Evolutionary conservation across 2,888 invertebrate genomes (phyloP).

Genomic region (Bombyx huttoni): DNA sequence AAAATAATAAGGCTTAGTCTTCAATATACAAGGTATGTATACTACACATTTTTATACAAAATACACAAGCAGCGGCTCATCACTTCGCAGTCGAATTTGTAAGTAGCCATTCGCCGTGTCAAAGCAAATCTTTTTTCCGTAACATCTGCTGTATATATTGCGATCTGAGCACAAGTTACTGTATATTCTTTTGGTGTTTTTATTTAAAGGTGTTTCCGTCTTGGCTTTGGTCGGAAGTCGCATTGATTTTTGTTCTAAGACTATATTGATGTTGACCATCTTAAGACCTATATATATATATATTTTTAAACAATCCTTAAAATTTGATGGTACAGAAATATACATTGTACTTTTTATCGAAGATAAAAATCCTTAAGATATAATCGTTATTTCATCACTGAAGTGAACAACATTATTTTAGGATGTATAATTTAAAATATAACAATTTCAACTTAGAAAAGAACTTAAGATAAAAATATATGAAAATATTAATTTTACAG

Average conservation of each 20-base stretch:
- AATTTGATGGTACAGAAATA: too few species aligned
- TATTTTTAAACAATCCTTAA: too few species aligned
- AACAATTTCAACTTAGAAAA: neutral
- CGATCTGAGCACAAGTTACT: slow-evolving; percentile 18
- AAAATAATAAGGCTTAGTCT: slow-evolving; percentile 4
- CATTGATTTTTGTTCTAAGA: neutral
- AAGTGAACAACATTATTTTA: too few species aligned
- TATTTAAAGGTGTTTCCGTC: slow-evolving; percentile 27
- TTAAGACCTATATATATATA: too few species aligned
- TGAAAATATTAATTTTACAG: slow-evolving; percentile 36
- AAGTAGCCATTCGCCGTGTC: neutral
- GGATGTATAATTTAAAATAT: neutral
- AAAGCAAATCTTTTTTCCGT: slow-evolving; percentile 10
- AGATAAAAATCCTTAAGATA: too few species aligned
- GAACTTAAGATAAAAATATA: neutral
- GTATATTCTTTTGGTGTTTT: slow-evolving; percentile 27
- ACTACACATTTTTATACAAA: slow-evolving; percentile 12
- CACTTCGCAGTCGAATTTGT: slow-evolving; percentile 1
- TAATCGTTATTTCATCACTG: too few species aligned
- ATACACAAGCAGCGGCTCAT: slow-evolving; percentile 9
- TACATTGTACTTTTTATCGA: too few species aligned
- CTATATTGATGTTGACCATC: too few species aligned
- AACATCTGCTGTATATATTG: slow-evolving; percentile 58
- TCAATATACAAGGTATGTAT: slow-evolving; percentile 35
- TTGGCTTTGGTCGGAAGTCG: slow-evolving; percentile 18